Conservation (phyloP, 2,888 invertebrate genomes). For the Drosophila birchii region DNA sequence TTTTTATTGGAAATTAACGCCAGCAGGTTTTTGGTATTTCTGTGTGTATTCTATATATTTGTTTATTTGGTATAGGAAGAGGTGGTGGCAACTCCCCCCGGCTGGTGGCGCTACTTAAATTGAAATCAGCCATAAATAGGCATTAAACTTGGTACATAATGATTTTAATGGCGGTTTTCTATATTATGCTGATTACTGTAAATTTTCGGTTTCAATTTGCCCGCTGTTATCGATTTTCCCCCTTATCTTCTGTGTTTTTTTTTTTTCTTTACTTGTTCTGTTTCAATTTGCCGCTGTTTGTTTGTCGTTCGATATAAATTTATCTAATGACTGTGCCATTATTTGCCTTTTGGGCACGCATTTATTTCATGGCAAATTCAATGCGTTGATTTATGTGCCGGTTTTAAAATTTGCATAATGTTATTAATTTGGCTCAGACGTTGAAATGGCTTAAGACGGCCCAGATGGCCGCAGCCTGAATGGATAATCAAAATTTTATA, state of each 20-base stretch:
- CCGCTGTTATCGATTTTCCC: conserved; percentile 35
- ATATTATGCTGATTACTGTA: conserved; percentile 57
- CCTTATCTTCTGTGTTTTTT: conserved; percentile 29
- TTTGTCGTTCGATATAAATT: conserved; percentile 42
- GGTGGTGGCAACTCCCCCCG: not conserved
- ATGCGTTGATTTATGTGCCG: conserved; percentile 41
- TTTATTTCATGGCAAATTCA: conserved; percentile 32
- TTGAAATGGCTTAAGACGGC: conserved; percentile 25
- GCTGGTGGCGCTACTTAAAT: conserved; percentile 47
- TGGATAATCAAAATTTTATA: conserved; percentile 3
- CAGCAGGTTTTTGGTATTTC: conserved; percentile 52
- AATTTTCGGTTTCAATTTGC: conserved; percentile 40
- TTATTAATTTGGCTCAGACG: conserved; percentile 35
- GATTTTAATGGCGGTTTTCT: conserved; percentile 58
- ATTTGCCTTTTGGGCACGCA: conserved; percentile 38
- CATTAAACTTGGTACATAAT: conserved; percentile 54
- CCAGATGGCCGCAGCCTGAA: not conserved
- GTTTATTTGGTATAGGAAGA: conserved; percentile 3
- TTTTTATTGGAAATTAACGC: conserved; percentile 74
- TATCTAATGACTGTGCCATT: conserved; percentile 51
- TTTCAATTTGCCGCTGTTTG: conserved; percentile 47
- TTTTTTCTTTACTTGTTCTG: not conserved
- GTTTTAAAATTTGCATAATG: conserved; percentile 43
- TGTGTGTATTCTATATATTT: conserved; percentile 28
- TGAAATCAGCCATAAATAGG: conserved; percentile 65